These are phyloP conservation scores for Mactromeris polynyma DNA, from an alignment of 2,888 invertebrate species.

Conservation along the genomic window DNA sequence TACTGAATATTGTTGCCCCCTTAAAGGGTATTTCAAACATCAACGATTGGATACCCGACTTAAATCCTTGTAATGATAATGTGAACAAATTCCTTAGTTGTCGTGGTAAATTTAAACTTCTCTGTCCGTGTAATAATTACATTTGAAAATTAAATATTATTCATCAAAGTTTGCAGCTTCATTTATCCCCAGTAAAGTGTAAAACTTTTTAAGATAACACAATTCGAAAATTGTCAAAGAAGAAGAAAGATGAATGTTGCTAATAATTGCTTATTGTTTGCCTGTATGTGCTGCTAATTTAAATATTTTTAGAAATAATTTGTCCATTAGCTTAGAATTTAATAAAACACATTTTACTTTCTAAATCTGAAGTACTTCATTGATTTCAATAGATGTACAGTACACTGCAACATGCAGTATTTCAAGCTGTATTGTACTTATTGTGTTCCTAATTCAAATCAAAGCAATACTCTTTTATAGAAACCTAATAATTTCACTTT, in stretches of 20 bases:
- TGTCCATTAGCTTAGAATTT: too few relatives aligned
- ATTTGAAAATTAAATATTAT: background rate
- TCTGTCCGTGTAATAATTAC: background rate
- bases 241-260: background rate
- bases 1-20: background rate
- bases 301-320: too few relatives aligned
- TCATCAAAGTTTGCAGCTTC: background rate
- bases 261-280: too few relatives aligned
- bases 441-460: too few relatives aligned
- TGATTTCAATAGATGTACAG: too few relatives aligned
- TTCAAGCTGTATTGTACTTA: too few relatives aligned
- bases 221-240: background rate
- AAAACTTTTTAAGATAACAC: background rate
- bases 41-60: background rate
- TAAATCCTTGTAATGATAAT: background rate
- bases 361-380: too few relatives aligned
- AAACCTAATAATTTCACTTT: too few relatives aligned
- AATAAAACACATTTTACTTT: too few relatives aligned
- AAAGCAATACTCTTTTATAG: too few relatives aligned
- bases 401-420: too few relatives aligned
- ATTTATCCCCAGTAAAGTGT: background rate
- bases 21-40: conserved; percentile 10
- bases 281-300: too few relatives aligned
- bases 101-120: conserved; percentile 10
- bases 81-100: background rate